Percentiles rank a stretch among this genome's conserved stretches.
These are phyloP conservation scores for Cuniculus paca DNA, from an alignment of 2,797 vertebrate species.

Conservation along the genomic window DNA sequence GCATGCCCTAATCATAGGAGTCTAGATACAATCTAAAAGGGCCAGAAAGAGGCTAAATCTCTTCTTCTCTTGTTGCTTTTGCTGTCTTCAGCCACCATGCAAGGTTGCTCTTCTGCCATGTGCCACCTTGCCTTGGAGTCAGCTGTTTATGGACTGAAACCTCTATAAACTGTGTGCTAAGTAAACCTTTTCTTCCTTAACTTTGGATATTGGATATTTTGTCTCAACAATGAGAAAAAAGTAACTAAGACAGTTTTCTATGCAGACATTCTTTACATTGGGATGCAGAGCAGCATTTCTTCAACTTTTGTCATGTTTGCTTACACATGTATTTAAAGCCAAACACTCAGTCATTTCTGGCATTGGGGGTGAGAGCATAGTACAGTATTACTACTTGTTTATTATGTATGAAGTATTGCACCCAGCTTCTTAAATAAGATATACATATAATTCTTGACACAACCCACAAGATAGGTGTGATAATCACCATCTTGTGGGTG, in stretches of 20 bases:
- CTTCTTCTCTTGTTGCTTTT: background rate
- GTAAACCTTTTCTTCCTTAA: background rate
- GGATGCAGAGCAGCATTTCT: background rate
- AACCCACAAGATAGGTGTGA: background rate
- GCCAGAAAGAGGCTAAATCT: background rate
- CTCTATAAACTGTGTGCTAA: background rate
- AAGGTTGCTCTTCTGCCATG: background rate
- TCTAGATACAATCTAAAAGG: background rate
- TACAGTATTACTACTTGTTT: background rate
- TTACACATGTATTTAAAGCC: background rate
- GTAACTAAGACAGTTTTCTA: background rate
- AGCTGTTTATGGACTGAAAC: background rate
- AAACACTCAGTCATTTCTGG: background rate
- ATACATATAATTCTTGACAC: background rate
- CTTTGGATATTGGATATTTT: too few species aligned
- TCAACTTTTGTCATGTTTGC: background rate
- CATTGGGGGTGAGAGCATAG: background rate
- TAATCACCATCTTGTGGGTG: background rate
- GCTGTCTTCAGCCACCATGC: background rate
- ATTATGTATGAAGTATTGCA: background rate
- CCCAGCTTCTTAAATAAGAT: conserved; percentile 33
- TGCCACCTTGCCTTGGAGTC: background rate
- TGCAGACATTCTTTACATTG: background rate
- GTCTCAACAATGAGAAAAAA: background rate
- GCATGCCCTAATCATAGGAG: background rate